Conservation (phyloP, 2,113 vertebrate genomes). For the Ctenodactylus gundi region DNA sequence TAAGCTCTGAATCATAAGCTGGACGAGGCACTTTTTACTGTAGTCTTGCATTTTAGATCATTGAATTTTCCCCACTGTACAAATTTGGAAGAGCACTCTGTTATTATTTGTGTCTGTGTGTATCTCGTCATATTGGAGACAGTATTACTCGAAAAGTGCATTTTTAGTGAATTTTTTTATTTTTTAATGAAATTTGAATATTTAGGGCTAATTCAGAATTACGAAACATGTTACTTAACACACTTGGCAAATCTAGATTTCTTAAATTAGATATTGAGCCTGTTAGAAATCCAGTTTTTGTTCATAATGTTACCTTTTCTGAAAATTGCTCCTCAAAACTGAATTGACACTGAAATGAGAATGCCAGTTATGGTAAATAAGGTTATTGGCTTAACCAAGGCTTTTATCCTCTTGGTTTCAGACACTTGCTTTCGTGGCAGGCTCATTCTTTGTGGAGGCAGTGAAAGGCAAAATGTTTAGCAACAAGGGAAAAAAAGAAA, state of each 20-base stretch:
- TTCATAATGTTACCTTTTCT: background rate
- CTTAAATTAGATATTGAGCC: background rate
- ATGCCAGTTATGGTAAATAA: background rate
- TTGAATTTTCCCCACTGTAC: background rate
- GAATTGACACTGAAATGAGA: background rate
- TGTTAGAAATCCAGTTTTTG: background rate
- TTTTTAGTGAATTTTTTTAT: background rate
- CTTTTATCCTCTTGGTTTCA: constrained; percentile 46
- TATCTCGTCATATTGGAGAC: background rate
- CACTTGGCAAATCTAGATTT: background rate
- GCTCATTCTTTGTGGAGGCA: constrained; percentile 48
- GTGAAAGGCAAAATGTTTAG: constrained; percentile 48
- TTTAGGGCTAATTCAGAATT: background rate
- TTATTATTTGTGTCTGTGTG: background rate
- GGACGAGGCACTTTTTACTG: background rate
- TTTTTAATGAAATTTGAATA: constrained; percentile 17
- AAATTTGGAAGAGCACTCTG: constrained; percentile 10
- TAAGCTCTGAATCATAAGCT: constrained; percentile 7
- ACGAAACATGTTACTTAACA: background rate
- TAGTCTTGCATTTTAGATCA: background rate
- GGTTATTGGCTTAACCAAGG: background rate
- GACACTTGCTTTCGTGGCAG: constrained; percentile 36
- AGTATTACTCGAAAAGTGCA: background rate
- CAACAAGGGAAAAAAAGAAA: constrained; percentile 40
- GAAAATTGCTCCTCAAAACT: background rate